Base-by-base conservation (phyloP, 1,140 invertebrate species). In the Schlechtendalia chinensis region DNA sequence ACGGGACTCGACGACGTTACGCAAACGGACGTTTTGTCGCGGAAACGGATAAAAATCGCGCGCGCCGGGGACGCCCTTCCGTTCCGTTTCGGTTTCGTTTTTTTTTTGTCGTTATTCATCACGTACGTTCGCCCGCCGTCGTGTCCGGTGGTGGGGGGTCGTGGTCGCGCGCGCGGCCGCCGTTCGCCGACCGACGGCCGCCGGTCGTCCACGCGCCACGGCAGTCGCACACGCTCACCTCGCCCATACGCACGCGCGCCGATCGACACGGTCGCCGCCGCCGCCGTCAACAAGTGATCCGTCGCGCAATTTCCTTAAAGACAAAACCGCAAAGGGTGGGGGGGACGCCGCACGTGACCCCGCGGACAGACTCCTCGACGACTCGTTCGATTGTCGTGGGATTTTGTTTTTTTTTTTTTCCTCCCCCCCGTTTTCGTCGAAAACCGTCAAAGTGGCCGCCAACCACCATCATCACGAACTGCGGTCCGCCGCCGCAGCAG, bases 101-200 rank as follows among this genome's bases (percentile, higher is more conserved):
- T 6, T 24, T 5, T 3, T n/a, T n/a, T 65, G 4, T 59, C 14
- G 24, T n/a, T 39, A 39, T 14, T 4, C 11, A 8, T 8, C 32
- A 8, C 32, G 32, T 8, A 3, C 8, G 8, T 39, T 39, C 8
- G 32, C 32, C 8, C 32, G 32, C 32, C 32, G 32, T 39, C 32
- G 32, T 39, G 54, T 24, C 19, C 67, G 22, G 45, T 53, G 67
- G 67, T 71, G 67, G 67, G 67, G 67, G 67, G 65, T 17, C 65
- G 65, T 10, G 5, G 67, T 71, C 47, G 67, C 67, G 67, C n/a
- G 32, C 39, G 53, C 84, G n/a, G 56, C 56, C 84, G n/a, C 32
- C 56, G 58, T 47, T 32, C 65, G 80, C n/a, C 39, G 24, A 54
- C 50, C 27, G 65, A 54, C 45, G 53, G 67, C 32, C 63, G 67